Evolutionary conservation across 2,888 invertebrate species (phyloP).

Genomic region (Apotomis capreana): DNA sequence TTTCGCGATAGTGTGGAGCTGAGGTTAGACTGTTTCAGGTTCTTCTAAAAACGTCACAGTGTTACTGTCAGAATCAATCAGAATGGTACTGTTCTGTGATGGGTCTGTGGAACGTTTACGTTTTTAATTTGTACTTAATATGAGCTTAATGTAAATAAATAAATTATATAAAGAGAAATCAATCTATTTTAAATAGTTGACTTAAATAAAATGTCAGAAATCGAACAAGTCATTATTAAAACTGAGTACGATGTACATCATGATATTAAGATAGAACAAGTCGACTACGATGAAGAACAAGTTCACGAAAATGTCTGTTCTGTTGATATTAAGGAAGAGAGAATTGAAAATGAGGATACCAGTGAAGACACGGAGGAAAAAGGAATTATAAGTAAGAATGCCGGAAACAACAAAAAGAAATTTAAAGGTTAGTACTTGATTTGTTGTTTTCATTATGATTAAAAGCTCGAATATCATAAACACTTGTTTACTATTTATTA

Average conservation of each 20-base stretch:
- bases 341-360: not conserved
- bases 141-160: not conserved
- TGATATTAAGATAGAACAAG: not conserved
- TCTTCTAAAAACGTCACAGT: not conserved
- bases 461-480: too few species aligned
- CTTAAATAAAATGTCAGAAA: slow-evolving; percentile 1
- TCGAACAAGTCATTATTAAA: slow-evolving; percentile 3
- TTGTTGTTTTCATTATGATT: too few species aligned
- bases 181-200: not conserved
- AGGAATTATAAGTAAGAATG: not conserved
- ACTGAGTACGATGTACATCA: not conserved
- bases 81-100: not conserved
- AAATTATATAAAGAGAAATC: not conserved
- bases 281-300: not conserved
- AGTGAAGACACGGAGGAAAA: not conserved
- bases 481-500: too few species aligned
- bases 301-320: not conserved
- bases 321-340: slow-evolving; percentile 12
- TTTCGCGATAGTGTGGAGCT: too few species aligned
- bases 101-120: not conserved
- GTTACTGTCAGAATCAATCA: not conserved
- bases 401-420: not conserved
- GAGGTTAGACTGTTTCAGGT: not conserved
- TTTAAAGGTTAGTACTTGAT: too few species aligned
- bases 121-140: not conserved